A percentile compares a stretch with the other conserved stretches of the same genome.
phyloP scores from a whole-genome alignment of 2,113 vertebrate species.

The Rhipidura dahli region DNA sequence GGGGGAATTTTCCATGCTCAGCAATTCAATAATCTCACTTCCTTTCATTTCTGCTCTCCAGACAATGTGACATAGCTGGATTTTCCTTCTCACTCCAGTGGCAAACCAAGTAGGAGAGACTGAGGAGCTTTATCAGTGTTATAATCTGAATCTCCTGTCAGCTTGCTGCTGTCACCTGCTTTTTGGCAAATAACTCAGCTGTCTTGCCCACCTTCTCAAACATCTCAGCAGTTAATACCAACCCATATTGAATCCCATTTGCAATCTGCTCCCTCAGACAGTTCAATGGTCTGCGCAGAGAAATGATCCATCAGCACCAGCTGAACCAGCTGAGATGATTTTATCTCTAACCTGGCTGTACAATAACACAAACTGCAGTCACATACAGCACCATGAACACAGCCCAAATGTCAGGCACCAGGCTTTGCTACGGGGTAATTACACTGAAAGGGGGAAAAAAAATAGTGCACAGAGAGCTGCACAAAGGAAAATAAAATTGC shows the following conservation, averaged over 20 bases:
- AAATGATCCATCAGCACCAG: not conserved
- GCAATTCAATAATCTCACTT: conserved; percentile 28
- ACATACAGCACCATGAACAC: not conserved
- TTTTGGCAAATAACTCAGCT: not conserved
- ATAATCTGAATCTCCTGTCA: not conserved
- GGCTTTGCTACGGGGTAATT: not conserved
- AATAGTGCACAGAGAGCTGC: not conserved
- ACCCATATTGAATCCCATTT: not conserved
- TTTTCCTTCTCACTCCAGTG: not conserved
- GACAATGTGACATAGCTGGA: conserved; percentile 6
- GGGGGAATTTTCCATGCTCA: conserved; percentile 32
- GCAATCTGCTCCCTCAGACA: not conserved
- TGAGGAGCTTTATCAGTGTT: not conserved
- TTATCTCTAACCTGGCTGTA: not conserved
- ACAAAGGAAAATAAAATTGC: not conserved
- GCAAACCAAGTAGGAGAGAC: not conserved
- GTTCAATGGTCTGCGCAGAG: not conserved
- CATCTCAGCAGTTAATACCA: not conserved
- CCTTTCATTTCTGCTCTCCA: conserved; percentile 6
- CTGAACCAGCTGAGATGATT: not conserved
- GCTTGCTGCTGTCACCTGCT: not conserved
- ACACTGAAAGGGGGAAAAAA: not conserved
- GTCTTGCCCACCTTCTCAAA: not conserved
- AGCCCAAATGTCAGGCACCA: not conserved
- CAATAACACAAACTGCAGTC: not conserved